These are phyloP conservation scores for Aricia agestis DNA, from an alignment of 1,140 invertebrate species.

Conservation along the genomic window DNA sequence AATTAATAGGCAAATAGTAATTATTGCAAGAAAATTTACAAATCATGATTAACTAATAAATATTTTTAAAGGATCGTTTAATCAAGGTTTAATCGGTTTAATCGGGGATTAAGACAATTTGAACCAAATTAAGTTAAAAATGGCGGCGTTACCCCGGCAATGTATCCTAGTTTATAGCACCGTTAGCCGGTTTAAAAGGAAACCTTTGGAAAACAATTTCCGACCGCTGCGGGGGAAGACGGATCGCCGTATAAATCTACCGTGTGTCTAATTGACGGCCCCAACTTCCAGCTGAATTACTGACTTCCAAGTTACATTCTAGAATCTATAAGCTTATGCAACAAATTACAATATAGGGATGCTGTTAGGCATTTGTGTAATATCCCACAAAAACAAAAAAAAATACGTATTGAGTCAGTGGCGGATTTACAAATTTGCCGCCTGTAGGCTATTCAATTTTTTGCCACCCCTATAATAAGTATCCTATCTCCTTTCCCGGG, in stretches of 20 bases:
- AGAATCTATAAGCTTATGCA: background rate
- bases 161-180: constrained; percentile 25
- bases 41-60: background rate
- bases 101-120: background rate
- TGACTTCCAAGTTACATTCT: constrained; percentile 14
- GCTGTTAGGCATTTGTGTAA: no score
- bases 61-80: background rate
- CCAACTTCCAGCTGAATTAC: constrained; percentile 35
- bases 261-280: constrained; percentile 62
- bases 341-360: no score
- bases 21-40: no score
- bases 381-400: no score
- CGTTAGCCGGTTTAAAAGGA: constrained; percentile 30
- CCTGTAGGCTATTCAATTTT: no score
- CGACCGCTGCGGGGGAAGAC: constrained; percentile 46
- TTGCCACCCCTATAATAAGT: no score
- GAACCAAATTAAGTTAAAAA: background rate
- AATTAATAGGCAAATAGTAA: no score
- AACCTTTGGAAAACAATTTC: constrained; percentile 55
- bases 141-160: constrained; percentile 19
- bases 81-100: background rate
- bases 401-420: no score
- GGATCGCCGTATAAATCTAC: constrained; percentile 64
- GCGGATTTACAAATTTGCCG: no score
- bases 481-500: no score